These are phyloP conservation scores for Chaetoderma sp. DNA, from an alignment of 2,888 invertebrate species.

Conservation along the genomic window DNA sequence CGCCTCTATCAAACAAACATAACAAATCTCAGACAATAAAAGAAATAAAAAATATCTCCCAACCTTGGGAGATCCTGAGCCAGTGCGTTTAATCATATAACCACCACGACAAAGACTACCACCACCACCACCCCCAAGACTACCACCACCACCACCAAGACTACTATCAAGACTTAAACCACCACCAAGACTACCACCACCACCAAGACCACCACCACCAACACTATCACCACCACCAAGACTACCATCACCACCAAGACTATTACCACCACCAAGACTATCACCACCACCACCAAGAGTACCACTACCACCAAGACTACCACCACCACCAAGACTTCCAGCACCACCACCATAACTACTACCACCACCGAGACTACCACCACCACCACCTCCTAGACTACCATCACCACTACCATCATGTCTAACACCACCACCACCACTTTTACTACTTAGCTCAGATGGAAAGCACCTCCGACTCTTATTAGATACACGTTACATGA, in stretches of 20 bases:
- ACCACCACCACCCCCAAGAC: no score
- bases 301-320: background rate
- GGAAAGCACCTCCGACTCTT: no score
- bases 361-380: background rate
- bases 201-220: background rate
- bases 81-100: no score
- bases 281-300: background rate
- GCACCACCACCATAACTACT: background rate
- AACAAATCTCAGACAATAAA: no score
- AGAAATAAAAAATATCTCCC: no score
- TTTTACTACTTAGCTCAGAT: no score
- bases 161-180: background rate
- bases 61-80: no score
- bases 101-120: background rate
- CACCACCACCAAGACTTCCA: background rate
- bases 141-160: no score
- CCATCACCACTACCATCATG: background rate
- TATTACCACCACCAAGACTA: background rate
- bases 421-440: background rate
- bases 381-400: background rate
- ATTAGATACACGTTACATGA: no score
- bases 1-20: no score
- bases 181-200: background rate
- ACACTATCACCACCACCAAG: background rate
- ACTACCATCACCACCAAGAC: background rate